Base-by-base conservation (phyloP, 2,113 vertebrate genomes). In the Apistogramma diplotaenia region DNA sequence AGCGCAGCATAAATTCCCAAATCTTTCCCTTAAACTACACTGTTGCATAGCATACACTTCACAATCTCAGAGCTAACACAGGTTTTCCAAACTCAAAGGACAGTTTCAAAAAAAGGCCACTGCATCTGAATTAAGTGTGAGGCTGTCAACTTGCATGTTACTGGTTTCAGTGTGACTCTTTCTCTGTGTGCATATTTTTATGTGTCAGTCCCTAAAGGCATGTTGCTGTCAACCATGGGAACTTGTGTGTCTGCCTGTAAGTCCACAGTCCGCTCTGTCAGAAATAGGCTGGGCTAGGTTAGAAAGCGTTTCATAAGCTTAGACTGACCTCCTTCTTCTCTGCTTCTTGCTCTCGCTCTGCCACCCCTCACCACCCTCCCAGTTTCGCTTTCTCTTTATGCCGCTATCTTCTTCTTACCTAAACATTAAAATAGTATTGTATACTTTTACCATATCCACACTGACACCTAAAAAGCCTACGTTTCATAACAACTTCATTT, bases 241-340 rank as follows among this genome's bases (percentile, higher is more conserved):
- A 89, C 86, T 89, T 87, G 89, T 87, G 83, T 77, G 78, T 88
- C 81, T 89, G 79, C 85, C 83, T 89, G 82, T 76, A 86, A 85
- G 78, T 89, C 85, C 83, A 81, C 83, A 83, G 85, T 85, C 84
- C 86, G 87, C 89, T 85, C 84, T 85, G 90, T 94, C 91, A 94
- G 89, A 94, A 95, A 92, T 93, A 94, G 93, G 93, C 90, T 92
- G 89, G 83, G 93, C 93, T 91, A 88, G 89, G 94, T 93, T 93
- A 85, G 86, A 93, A 88, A 94, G 89, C 90, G 92, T 94, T 95
- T 93, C 91, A 92, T 95, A 95, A 95, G 93, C 92, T 91, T 37
- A 87, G 83, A 77, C 82, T 95, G 93, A 94, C 93, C 94, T 94
- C 93, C 90, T 94, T 94, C 87, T 67, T 88, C 74, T 75, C 56